Percentiles rank a stretch among this genome's conserved stretches.
Evolutionary conservation across 53 echinoderm and acorn worm genomes (phyloP).

Genomic region (Patiria pectinifera): DNA sequence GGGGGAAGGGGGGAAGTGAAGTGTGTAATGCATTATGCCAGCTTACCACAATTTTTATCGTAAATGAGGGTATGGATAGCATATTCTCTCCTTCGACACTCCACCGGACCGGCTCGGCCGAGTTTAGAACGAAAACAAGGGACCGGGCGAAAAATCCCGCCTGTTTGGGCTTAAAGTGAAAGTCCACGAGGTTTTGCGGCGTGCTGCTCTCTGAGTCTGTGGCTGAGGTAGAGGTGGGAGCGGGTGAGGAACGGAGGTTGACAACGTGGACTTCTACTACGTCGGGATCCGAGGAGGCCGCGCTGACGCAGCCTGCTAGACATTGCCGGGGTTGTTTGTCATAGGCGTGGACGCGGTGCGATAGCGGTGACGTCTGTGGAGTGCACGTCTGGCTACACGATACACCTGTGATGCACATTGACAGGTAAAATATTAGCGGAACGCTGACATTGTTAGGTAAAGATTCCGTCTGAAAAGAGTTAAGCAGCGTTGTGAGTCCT

Average conservation of each 20-base stretch:
- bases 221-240: background rate
- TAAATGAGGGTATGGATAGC: conserved; percentile 36
- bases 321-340: conserved; percentile 21
- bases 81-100: conserved; percentile 21
- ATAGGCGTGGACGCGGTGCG: conserved; percentile 49
- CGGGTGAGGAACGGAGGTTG: background rate
- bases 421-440: background rate
- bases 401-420: background rate
- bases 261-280: conserved; percentile 18
- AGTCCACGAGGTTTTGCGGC: conserved; percentile 3
- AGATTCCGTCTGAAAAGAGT: too few relatives aligned
- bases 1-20: too few relatives aligned
- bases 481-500: too few relatives aligned
- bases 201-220: background rate
- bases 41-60: conserved; percentile 65
- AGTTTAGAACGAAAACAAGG: conserved; percentile 58
- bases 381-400: conserved; percentile 5
- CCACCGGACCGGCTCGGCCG: conserved; percentile 53
- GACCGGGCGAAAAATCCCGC: conserved; percentile 17
- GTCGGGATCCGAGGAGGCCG: background rate
- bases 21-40: background rate
- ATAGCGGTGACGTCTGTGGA: background rate
- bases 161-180: conserved; percentile 36
- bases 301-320: conserved; percentile 32
- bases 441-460: too few relatives aligned